Percentiles rank a stretch among this genome's conserved stretches.
Conservation (phyloP, 2,888 invertebrate genomes). For the Andrena dorsata region DNA sequence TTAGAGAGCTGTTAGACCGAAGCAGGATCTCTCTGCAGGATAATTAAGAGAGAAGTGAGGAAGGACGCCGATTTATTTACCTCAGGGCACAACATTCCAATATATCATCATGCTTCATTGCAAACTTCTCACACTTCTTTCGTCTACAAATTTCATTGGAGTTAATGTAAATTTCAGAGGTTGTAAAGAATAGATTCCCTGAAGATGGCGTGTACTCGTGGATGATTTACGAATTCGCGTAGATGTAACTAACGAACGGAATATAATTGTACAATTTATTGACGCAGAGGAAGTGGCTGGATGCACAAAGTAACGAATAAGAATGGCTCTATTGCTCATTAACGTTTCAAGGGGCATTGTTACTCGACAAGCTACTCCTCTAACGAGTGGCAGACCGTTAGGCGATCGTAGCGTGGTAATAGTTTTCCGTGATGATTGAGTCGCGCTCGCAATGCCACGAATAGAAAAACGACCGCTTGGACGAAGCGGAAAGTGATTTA, state of each 20-base stretch:
- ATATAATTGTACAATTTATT: slow-evolving; percentile 32
- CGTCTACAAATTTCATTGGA: too few relatives aligned
- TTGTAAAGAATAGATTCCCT: too few relatives aligned
- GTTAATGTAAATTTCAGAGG: too few relatives aligned
- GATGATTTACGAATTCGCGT: too few relatives aligned
- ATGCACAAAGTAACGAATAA: slow-evolving; percentile 32
- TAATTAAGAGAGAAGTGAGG: background rate
- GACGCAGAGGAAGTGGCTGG: slow-evolving; percentile 33
- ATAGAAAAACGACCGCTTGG: slow-evolving; percentile 18
- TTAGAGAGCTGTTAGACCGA: background rate
- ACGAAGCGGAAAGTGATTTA: slow-evolving; percentile 42
- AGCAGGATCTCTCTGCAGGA: background rate
- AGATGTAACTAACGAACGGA: slow-evolving; percentile 27
- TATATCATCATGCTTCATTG: too few relatives aligned
- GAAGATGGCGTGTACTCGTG: too few relatives aligned
- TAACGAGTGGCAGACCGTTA: slow-evolving; percentile 31
- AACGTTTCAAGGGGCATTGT: slow-evolving; percentile 54
- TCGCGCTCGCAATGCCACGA: background rate
- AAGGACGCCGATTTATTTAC: too few relatives aligned
- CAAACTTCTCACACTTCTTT: too few relatives aligned
- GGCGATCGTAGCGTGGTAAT: slow-evolving; percentile 21
- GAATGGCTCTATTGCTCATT: slow-evolving; percentile 64
- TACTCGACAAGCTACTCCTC: slow-evolving; percentile 29
- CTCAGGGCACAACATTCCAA: too few relatives aligned
- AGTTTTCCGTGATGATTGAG: slow-evolving; percentile 34